Base-by-base conservation (phyloP, 2,797 vertebrate genomes). In the Crocidura indochinensis region DNA sequence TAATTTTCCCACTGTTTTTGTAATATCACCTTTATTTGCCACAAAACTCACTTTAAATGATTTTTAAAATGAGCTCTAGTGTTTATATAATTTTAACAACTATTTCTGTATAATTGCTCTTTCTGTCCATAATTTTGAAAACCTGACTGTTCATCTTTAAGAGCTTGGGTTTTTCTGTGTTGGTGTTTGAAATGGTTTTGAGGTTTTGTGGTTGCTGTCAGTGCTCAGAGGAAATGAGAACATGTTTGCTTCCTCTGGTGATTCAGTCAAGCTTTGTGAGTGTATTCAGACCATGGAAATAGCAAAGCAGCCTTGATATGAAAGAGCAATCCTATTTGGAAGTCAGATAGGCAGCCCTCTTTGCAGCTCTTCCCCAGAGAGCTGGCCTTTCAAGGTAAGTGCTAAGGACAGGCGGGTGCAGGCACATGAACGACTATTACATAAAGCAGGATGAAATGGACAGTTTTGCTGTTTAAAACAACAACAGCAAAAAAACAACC, bases 161-260 rank as follows among this genome's bases (percentile, higher is more conserved):
- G 44, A 49, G 60, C 17, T 19, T 38, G 31, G 8, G 49, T 75
- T 75, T 79, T 65, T 91, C n/a, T 44, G 3, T 6, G 56, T 10
- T 0, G 10, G 1, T 44, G 56, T 87, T 60, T 86, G 38, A 94
- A 87, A 92, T 82, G 26, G 77, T 19, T 88, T 93, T 96, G 97
- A 94, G 96, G 97, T 94, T 97, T 96, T 88, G 9, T 26, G 92
- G 92, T 91, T 56, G 8, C 1, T 65, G 56, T 64, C 22, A 5
- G 76, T 12, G 0, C 60, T 87, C 69, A 72, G 92, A 93, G 95
- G 97, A 97, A 95, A 72, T 87, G 62, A 31, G 10, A 81, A 90
- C 90, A 11, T 22, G 74, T 85, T 6, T 12, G 93, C 29, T 95
- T 95, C 93, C 94, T 95, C 88, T 49, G 20, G 87, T n/a, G n/a